Base-by-base conservation (phyloP, 1,140 invertebrate species). In the Eubasilissa regina region DNA sequence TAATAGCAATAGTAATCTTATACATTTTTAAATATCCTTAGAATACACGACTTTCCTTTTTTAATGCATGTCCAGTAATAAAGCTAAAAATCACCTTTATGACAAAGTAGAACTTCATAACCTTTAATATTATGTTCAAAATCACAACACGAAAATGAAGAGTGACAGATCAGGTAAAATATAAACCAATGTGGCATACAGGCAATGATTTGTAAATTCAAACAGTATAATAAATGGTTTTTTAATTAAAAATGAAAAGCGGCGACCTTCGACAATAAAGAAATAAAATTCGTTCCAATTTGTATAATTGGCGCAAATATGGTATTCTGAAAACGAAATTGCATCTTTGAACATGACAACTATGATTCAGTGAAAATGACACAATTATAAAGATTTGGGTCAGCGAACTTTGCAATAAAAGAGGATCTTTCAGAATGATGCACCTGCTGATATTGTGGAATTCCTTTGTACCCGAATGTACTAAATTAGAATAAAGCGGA, bases 261-360 rank as follows among this genome's bases (percentile, higher is more conserved):
- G 51, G 66, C 48, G 66, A 70, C 66, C 66, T 70, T 70, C 66
- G 47, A 19, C 47, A 51, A 48, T 48, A 53, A 70, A 70, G 19
- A 70, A 48, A 48, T 25, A 17, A 17, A 47, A 70, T 9, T 51
- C 3, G n/a, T 3, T 13, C n/a, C 9, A 35, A 51, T 51, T 51
- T 13, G 44, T 51, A 70, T 48, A 70, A 70, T 70, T 70, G 66
- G 66, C 66, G 21, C 47, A 19, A 48, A 21, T 44, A 51, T 9
- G 4, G 10, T 4, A 74, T 7, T 44, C 43, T 55, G 70, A 55
- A 55, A 74, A 56, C 70, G 48, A 74, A 74, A 74, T 58, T 17
- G 43, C 70, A 43, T 56, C 21, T 74, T 55, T 74, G 70, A 74
- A 74, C 70, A 56, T 74, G 70, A 21, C 70, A 74, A 74, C 51